These are phyloP conservation scores for Allophyes oxyacanthae DNA, from an alignment of 2,888 invertebrate species.

Conservation along the genomic window DNA sequence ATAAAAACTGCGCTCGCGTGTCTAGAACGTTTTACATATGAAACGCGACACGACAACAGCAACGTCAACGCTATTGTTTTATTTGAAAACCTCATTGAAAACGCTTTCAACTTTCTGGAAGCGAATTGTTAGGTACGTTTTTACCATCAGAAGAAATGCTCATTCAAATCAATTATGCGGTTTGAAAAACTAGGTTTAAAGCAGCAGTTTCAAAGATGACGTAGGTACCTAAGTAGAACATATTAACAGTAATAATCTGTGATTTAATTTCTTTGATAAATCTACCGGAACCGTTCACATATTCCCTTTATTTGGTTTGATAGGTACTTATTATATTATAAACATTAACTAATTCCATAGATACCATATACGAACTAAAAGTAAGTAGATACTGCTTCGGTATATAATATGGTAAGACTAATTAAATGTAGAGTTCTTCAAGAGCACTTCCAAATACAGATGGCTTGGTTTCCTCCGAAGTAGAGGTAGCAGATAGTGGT, in stretches of 20 bases:
- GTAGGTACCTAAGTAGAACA: too few species aligned
- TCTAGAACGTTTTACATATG: constrained; percentile 61
- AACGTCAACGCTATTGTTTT: constrained; percentile 39
- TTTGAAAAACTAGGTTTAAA: too few species aligned
- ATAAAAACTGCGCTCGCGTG: constrained; percentile 52
- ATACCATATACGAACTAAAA: constrained; percentile 30
- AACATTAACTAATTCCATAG: constrained; percentile 28
- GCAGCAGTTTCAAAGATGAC: too few species aligned
- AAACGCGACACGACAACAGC: constrained; percentile 54
- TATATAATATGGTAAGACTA: constrained; percentile 42
- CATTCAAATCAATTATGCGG: neutral
- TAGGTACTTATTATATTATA: too few species aligned
- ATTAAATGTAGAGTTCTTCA: constrained; percentile 63
- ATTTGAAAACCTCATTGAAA: constrained; percentile 35
- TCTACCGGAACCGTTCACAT: constrained; percentile 24
- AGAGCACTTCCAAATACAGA: constrained; percentile 97
- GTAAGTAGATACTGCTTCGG: constrained; percentile 33
- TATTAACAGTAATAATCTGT: constrained; percentile 2
- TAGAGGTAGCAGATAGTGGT: constrained; percentile 96
- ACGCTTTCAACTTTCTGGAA: constrained; percentile 29
- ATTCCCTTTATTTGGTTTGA: constrained; percentile 22
- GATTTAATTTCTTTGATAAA: constrained; percentile 4
- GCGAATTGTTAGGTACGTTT: constrained; percentile 6
- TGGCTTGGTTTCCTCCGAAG: constrained; percentile 97
- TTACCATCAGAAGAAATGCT: constrained; percentile 13